Evolutionary conservation across 2,888 invertebrate genomes (phyloP), one percentile per base, ranked within the genome.

Genomic region (Oscheius sp.): DNA sequence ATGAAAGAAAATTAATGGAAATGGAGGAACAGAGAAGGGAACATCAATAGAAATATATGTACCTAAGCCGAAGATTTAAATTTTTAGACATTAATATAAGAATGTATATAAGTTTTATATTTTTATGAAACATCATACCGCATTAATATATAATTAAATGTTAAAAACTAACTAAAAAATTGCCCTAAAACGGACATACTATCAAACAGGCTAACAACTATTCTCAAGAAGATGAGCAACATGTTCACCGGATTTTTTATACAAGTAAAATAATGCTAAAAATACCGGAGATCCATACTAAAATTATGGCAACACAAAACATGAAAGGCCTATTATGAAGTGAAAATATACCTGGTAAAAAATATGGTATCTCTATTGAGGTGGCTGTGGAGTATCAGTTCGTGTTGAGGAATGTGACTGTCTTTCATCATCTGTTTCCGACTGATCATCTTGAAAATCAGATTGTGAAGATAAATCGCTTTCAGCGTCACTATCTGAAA

Each of bases 11-110:
- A 9, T 33, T 45, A 1, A 77, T 77, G 77, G 77, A 75, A 28
- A 50, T 97, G 96, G 96, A 97, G 97, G 90, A 32, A 14, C 9
- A 54, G 17, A 2, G 2, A 12, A 54, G 24, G 22, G 12, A 47
- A 47, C n/a, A n/a, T n/a, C n/a, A n/a, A n/a, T n/a, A n/a, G n/a
- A n/a, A n/a, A n/a, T n/a, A n/a, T n/a, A n/a, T n/a, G n/a, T n/a
- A n/a, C n/a, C n/a, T n/a, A n/a, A n/a, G n/a, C n/a, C n/a, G n/a
- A n/a, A n/a, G n/a, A n/a, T n/a, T n/a, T n/a, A n/a, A n/a, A n/a
- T n/a, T n/a, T n/a, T n/a, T n/a, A n/a, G n/a, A n/a, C n/a, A n/a
- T n/a, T n/a, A n/a, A n/a, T n/a, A n/a, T n/a, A n/a, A n/a, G n/a
- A n/a, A n/a, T n/a, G n/a, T n/a, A n/a, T n/a, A n/a, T n/a, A n/a